Evolutionary conservation across 2,113 vertebrate genomes (phyloP), one percentile per base, ranked within the genome.

Genomic region (Nibea albiflora): DNA sequence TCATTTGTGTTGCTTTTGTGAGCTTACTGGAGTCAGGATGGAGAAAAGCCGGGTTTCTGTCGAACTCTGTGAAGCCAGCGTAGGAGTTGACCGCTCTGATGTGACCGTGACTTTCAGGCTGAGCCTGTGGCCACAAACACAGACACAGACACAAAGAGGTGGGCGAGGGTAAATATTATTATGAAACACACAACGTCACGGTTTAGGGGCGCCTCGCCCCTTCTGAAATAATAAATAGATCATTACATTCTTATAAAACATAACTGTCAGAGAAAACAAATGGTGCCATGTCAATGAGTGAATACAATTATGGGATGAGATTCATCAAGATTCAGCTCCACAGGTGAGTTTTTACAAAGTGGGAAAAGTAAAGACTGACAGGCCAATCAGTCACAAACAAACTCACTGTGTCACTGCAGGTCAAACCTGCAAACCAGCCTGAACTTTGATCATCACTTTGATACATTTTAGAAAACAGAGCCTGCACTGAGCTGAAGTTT

Each of bases 51-150:
- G 96, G 95, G 58, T 88, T 94, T 89, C 87, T 91, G 83, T 92
- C 90, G 67, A 95, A 93, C 46, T 98, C 97, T 3, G 95, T 94
- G 89, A 98, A 98, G 16, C 96, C 97, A 73, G 95, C 92, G 2
- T 95, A 96, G 10, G 97, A 98, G 93, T 95, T 96, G 76, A 97
- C 95, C 0, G 94, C 95, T 85, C 95, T 95, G 73, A 98, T 94
- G 22, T 91, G 93, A 85, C 92, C 85, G 4, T 90, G 94, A 75
- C 90, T 81, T 87, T 96, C 95, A 69, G 79, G 54, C 35, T 92
- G 92, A 92, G 83, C 90, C 94, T 96, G 80, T 4, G 68, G 44
- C 57, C 62, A 71, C 26, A 39, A 57, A 82, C 28, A 78, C 24
- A 58, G 3, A 72, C 2, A 39, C 24, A 60, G 5, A 78, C 2